Conservation (phyloP, 2,797 vertebrate species). For the Geotrypetes seraphini region DNA sequence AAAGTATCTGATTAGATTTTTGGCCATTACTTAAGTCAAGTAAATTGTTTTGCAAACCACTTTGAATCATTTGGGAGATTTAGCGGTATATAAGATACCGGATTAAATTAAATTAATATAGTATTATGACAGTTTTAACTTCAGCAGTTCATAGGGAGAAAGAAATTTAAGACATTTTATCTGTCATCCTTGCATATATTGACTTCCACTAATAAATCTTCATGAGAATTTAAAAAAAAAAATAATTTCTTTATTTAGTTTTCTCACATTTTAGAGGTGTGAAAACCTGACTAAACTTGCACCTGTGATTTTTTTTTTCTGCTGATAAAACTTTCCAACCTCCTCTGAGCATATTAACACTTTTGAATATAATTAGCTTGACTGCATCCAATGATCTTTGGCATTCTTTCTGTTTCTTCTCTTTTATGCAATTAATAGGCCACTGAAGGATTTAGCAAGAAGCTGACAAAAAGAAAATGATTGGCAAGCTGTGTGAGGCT, state of each 20-base stretch:
- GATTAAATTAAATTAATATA: too few species aligned
- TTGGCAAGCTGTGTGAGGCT: constrained; percentile 12
- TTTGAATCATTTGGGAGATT: too few species aligned
- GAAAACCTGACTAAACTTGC: constrained; percentile 52
- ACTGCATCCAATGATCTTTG: constrained; percentile 39
- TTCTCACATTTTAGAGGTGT: constrained; percentile 2
- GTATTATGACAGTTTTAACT: too few species aligned
- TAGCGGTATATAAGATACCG: too few species aligned
- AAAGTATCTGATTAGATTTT: too few species aligned
- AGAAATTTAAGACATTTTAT: too few species aligned
- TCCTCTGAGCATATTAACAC: constrained; percentile 64
- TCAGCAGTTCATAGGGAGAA: too few species aligned
- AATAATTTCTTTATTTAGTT: neutral
- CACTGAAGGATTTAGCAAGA: constrained; percentile 52
- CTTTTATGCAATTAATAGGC: constrained; percentile 69
- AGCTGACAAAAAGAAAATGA: constrained; percentile 58
- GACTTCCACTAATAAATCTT: constrained; percentile 3
- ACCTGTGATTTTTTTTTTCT: constrained; percentile 27
- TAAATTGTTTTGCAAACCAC: too few species aligned
- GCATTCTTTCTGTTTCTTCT: too few species aligned
- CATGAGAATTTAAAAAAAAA: neutral
- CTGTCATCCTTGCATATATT: neutral
- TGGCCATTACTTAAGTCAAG: too few species aligned
- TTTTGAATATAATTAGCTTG: constrained; percentile 61
- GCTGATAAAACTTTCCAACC: constrained; percentile 33